Base-by-base conservation (phyloP, 2,888 invertebrate species). In the Caenorhabditis zanzibari region DNA sequence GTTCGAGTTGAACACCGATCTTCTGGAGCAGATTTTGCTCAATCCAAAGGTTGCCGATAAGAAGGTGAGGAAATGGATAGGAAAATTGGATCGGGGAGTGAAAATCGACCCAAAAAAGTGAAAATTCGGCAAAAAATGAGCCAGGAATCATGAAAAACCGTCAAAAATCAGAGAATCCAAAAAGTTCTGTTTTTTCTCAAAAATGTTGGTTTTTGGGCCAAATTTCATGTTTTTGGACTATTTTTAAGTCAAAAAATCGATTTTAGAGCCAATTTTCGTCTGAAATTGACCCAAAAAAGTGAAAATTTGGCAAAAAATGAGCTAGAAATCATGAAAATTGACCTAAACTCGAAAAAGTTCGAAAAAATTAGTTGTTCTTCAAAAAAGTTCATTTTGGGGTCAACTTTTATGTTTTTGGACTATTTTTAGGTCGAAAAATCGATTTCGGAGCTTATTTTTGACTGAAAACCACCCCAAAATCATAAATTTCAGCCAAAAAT, bases 11-110 rank as follows among this genome's bases (percentile, higher is more conserved):
- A 83, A 83, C 71, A 82, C 73, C 9, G 79, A 52, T 0, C 63
- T 80, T 3, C 90, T 94, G 26, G 96, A 93, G 64, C 69, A 86
- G 22, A 91, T 94, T 59, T 90, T 94, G 1, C 66, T 91, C 26
- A 82, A 92, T 63, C 90, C 90, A 7, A 84, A 85, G 49, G 80
- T 90, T 41, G 89, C 88, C 41, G 90, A 90, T 72, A 88, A 88
- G 44, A 90, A 89, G 82, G 89, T 89, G 12, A 28, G 63, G 19
- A 47, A 66, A 24, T 24, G 19, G 49, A n/a, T 19, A 26, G 19
- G 6, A 41, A 52, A 61, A 56, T 14, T 4, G 9, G 14, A 26
- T 16, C 32, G 4, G n/a, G 14, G 1, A 19, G 58, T 19, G 14
- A n/a, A 32, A 32, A 9, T 56, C 3, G 14, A 19, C 28, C 24